Conservation (phyloP, 2,797 vertebrate genomes). For the Caiman crocodilus region DNA sequence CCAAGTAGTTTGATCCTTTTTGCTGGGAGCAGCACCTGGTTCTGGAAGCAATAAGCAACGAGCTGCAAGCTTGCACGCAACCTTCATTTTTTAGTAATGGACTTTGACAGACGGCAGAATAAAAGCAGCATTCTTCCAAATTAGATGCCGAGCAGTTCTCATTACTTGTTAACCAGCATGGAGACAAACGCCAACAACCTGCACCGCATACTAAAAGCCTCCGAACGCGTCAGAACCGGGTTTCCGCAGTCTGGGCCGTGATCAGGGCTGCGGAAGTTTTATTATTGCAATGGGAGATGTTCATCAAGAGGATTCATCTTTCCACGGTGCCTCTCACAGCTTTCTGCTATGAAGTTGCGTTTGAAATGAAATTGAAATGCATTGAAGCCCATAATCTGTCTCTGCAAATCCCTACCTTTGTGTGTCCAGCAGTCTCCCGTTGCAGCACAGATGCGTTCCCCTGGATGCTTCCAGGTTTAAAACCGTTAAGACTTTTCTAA, state of each 20-base stretch:
- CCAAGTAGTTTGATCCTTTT: neutral
- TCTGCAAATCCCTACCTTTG: rapidly evolving
- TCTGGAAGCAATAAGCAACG: neutral
- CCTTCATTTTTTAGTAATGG: neutral
- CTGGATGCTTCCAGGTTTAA: neutral
- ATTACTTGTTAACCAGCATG: neutral
- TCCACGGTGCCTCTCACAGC: neutral
- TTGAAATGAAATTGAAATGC: neutral
- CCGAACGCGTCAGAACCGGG: neutral
- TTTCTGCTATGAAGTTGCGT: neutral
- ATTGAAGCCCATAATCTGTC: neutral
- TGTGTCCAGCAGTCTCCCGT: neutral
- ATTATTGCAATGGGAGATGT: neutral
- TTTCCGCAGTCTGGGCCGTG: neutral
- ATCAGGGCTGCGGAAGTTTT: neutral
- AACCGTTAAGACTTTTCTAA: neutral
- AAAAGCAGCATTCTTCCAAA: neutral
- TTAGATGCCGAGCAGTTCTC: neutral
- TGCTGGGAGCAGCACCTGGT: neutral
- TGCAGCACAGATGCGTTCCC: neutral
- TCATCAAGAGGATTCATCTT: neutral
- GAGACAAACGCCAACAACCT: neutral
- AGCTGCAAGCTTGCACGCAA: rapidly evolving
- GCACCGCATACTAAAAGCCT: neutral
- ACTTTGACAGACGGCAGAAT: neutral